Conservation (phyloP, 1,140 invertebrate genomes). For the Bombyx mandarina region DNA sequence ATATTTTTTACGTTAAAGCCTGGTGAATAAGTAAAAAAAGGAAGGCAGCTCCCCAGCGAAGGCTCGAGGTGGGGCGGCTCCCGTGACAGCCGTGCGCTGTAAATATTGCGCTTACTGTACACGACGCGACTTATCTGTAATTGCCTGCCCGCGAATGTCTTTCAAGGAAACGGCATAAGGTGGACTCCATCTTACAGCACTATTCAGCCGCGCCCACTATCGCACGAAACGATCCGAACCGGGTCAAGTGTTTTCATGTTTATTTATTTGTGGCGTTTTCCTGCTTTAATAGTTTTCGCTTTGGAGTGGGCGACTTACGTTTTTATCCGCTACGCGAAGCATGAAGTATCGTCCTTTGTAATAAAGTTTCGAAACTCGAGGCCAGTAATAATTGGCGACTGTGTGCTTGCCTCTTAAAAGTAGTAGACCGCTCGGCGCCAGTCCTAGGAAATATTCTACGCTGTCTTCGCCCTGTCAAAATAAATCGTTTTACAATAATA, state of each 20-base stretch:
- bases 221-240: constrained; percentile 39
- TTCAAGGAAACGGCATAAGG: constrained; percentile 56
- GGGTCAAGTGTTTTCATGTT: constrained; percentile 48
- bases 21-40: constrained; percentile 4
- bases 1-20: constrained; percentile 7
- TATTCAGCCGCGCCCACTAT: constrained; percentile 46
- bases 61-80: constrained; percentile 7
- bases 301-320: constrained; percentile 74
- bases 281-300: not conserved
- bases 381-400: constrained; percentile 99
- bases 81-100: constrained; percentile 33
- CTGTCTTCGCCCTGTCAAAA: constrained; percentile 91
- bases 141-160: constrained; percentile 65
- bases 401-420: constrained; percentile 96
- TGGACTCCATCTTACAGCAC: constrained; percentile 52
- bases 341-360: constrained; percentile 97
- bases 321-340: constrained; percentile 94
- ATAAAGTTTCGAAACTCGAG: constrained; percentile 95
- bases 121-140: constrained; percentile 62
- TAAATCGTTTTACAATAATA: constrained; percentile 17
- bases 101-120: constrained; percentile 56
- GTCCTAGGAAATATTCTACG: constrained; percentile 95
- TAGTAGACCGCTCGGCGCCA: constrained; percentile 97
- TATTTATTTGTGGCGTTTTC: constrained; percentile 23
- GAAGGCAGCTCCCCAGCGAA: not conserved